Evolutionary conservation across 2,113 vertebrate genomes (phyloP).

Genomic region (Takifugu bimaculatus): DNA sequence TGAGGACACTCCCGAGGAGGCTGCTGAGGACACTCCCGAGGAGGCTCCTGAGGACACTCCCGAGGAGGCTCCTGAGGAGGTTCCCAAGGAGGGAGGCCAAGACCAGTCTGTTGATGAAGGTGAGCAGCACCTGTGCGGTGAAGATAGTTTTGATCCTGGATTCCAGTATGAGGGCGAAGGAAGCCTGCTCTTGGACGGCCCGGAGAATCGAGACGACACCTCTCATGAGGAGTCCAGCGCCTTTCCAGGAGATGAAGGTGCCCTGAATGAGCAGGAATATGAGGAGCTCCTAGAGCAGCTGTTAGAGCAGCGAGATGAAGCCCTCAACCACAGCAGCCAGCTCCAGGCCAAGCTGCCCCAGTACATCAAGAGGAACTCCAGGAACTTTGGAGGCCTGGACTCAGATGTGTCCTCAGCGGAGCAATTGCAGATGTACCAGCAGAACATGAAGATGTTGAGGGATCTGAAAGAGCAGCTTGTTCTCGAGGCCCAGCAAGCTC

Average conservation of each 20-base stretch:
- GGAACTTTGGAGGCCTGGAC: conserved; percentile 27
- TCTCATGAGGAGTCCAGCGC: not conserved
- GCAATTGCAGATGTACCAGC: conserved; percentile 64
- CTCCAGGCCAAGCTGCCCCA: conserved; percentile 73
- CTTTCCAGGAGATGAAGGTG: not conserved
- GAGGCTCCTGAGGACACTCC: too few species aligned
- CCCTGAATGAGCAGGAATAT: conserved; percentile 38
- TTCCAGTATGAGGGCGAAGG: not conserved
- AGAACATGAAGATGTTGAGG: conserved; percentile 53
- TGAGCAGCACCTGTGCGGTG: not conserved
- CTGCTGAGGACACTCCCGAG: too few species aligned
- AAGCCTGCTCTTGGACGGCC: conserved; percentile 22
- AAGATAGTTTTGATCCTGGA: conserved; percentile 13
- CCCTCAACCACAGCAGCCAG: conserved; percentile 48
- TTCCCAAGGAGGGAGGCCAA: too few species aligned
- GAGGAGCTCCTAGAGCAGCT: conserved; percentile 54
- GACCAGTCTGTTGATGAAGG: too few species aligned
- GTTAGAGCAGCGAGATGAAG: conserved; percentile 50
- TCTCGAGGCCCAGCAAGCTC: conserved; percentile 24
- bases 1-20: too few species aligned
- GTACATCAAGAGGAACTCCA: conserved; percentile 59
- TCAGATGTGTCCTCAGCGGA: conserved; percentile 20
- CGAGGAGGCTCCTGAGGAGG: too few species aligned
- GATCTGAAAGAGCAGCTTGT: conserved; percentile 57
- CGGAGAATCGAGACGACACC: conserved; percentile 5